A percentile compares a stretch with the other conserved stretches of the same genome.
These are phyloP conservation scores for Pitta sordida DNA, from an alignment of 2,113 vertebrate species.

Conservation along the genomic window DNA sequence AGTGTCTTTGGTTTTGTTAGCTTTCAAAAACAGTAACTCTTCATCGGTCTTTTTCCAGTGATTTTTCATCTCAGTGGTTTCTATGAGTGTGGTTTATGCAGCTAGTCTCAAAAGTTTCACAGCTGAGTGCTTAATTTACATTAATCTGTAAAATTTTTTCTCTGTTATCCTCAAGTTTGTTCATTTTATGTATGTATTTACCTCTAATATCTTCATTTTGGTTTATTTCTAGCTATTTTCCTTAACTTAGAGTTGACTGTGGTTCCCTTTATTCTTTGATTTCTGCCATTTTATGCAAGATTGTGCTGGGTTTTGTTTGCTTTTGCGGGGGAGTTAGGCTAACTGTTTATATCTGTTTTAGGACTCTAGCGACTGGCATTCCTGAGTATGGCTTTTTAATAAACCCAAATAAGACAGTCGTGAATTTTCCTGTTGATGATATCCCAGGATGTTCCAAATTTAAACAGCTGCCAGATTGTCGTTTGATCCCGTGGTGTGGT, in stretches of 20 bases:
- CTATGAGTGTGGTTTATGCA: background rate
- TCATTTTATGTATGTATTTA: background rate
- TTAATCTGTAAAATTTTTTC: background rate
- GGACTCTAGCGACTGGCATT: slow-evolving; percentile 80
- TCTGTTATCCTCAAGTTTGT: background rate
- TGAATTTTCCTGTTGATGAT: slow-evolving; percentile 82
- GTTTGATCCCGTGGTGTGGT: slow-evolving; percentile 90
- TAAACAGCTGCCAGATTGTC: slow-evolving; percentile 69
- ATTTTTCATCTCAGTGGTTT: background rate
- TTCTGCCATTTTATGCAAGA: background rate
- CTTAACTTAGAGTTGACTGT: background rate
- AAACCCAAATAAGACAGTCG: slow-evolving; percentile 83
- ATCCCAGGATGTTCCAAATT: slow-evolving; percentile 13
- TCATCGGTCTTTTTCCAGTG: background rate
- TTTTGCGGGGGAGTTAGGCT: background rate
- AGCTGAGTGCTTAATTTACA: background rate
- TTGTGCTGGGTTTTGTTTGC: background rate
- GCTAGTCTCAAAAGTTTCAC: background rate
- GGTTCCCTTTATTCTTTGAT: background rate
- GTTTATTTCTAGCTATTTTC: background rate
- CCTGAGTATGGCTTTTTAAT: slow-evolving; percentile 87
- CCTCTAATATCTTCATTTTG: background rate
- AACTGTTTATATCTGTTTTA: slow-evolving; percentile 35
- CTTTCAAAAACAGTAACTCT: background rate
- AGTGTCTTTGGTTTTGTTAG: background rate